Base-by-base conservation (phyloP, 2,888 invertebrate genomes). In the Cheilosia scutellata region DNA sequence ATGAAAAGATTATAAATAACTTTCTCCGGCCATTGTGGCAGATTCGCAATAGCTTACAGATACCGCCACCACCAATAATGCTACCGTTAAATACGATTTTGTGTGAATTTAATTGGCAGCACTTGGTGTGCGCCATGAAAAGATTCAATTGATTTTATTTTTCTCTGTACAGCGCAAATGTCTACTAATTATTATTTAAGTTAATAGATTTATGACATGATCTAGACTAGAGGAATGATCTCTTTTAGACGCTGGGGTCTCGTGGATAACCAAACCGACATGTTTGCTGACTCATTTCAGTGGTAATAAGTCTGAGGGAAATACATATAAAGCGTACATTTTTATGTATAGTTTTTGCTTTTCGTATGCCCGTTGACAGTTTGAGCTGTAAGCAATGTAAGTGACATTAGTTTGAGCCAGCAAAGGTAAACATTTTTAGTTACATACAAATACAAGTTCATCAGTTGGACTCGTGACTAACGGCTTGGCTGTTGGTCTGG, bases 1-100 rank as follows among this genome's bases (percentile, higher is more conserved):
- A 58, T 70, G 62, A 49, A 71, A 77, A 71, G 58, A 71, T 57
- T 62, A 71, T 72, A 78, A 72, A 83, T 83, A 78, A 83, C 82
- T 83, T 83, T 83, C 82, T 60, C 82, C 66, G 16, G 60, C 40
- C 49, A 60, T 78, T 83, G 72, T 68, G 62, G 78, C 53, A 72
- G 60, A 77, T 77, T 71, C 53, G 70, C 65, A 37, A 47, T 51
- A 9, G 27, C 62, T 47, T 51, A 42, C 68, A 47, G 47, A 53
- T 63, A 29, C 44, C 37, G 49, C 57, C 37, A 42, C 40, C 57
- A 60, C n/a, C 60, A 29, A 4, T 53, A 13, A 47, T 53, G 66
- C 78, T 78, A 62, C 72, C 60, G 82, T 72, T 72, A 72, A 82
- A 71, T 62, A 60, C 66, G 78, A 72, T 42, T 62, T 55, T 57